A percentile compares a stretch with the other conserved stretches of the same genome.
Conservation (phyloP, 2,113 vertebrate genomes). For the Oncorhynchus kisutch region DNA sequence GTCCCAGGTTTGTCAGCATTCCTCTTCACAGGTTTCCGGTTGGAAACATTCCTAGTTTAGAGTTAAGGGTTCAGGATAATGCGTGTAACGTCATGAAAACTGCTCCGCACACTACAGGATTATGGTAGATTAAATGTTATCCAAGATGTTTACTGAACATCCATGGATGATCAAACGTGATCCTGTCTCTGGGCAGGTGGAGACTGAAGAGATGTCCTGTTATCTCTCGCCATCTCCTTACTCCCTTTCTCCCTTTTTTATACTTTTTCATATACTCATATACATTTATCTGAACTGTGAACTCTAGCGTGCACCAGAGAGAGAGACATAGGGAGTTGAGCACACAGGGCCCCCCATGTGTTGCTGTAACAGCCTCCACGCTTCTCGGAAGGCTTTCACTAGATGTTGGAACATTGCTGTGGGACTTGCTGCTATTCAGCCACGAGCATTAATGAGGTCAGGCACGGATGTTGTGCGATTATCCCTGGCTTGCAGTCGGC, state of each 20-base stretch:
- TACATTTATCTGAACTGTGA: background rate
- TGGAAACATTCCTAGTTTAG: background rate
- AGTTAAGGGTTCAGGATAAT: no score
- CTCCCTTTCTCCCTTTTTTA: background rate
- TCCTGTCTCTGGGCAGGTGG: background rate
- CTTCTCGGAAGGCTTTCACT: no score
- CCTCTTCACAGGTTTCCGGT: background rate
- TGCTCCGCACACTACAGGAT: background rate
- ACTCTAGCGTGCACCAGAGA: no score
- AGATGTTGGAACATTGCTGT: no score
- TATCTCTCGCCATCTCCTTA: background rate
- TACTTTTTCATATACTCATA: background rate
- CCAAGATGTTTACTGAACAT: background rate
- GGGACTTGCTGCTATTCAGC: no score
- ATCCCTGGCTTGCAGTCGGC: no score
- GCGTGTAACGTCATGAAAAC: background rate
- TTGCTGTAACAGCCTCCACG: no score
- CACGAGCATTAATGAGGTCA: no score
- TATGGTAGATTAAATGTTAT: background rate
- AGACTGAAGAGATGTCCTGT: background rate
- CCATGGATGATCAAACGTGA: background rate
- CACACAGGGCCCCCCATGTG: no score
- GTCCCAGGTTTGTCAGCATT: background rate
- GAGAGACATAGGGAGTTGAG: no score
- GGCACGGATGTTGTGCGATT: no score